Percentiles rank a stretch among this genome's conserved stretches.
phyloP scores from a whole-genome alignment of 37 sponge, comb jelly and placozoan species.

The Tethya wilhelma region DNA sequence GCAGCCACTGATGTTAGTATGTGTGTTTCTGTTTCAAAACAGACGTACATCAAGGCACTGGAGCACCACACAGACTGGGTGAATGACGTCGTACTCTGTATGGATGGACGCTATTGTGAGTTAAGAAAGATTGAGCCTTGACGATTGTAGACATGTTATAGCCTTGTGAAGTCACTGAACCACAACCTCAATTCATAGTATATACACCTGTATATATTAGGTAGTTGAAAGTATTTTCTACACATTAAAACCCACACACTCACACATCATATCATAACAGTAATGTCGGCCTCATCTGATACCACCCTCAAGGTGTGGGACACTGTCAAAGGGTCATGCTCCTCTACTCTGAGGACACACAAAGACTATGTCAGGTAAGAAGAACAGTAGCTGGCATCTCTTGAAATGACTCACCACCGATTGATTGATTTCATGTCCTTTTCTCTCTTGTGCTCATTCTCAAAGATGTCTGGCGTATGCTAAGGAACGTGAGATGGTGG shows the following conservation, averaged over 20 bases:
- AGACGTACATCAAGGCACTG: conserved; percentile 46
- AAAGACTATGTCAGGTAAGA: conserved; percentile 86
- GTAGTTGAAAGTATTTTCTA: neutral
- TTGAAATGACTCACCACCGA: neutral
- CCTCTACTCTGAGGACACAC: conserved; percentile 84
- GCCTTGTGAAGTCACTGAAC: neutral
- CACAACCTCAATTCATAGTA: neutral
- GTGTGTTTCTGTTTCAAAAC: conserved; percentile 5
- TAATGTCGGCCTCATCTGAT: conserved; percentile 95
- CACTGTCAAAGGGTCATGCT: conserved; percentile 59
- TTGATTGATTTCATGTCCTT: neutral
- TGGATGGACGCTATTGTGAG: conserved; percentile 54
- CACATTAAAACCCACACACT: neutral
- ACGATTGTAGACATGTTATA: neutral
- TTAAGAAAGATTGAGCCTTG: neutral
- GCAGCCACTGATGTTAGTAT: neutral
- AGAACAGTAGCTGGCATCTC: neutral
- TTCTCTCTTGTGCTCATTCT: neutral
- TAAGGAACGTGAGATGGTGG: conserved; percentile 65
- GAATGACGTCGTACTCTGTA: conserved; percentile 86
- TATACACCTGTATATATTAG: neutral
- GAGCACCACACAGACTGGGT: conserved; percentile 99
- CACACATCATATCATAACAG: no score
- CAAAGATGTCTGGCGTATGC: conserved; percentile 82
- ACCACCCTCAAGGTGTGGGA: conserved; percentile 93